Percentiles rank a stretch among this genome's conserved stretches.
These are phyloP conservation scores for Simalia tracyae DNA, from an alignment of 2,797 vertebrate genomes.

Conservation along the genomic window DNA sequence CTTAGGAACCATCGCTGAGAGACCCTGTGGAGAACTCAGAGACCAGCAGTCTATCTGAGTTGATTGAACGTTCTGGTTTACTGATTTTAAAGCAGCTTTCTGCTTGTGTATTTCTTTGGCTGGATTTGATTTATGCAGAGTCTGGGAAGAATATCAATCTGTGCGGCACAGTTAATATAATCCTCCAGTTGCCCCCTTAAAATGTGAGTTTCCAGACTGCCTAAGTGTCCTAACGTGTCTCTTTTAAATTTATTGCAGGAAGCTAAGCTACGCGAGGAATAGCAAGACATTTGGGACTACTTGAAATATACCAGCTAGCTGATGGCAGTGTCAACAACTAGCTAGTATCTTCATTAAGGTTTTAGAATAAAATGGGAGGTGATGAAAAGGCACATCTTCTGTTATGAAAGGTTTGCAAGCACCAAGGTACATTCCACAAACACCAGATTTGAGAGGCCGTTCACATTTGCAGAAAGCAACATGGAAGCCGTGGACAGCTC, in stretches of 20 bases:
- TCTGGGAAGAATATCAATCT: not conserved
- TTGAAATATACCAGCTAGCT: not conserved
- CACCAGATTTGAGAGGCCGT: not conserved
- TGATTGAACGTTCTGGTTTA: not conserved
- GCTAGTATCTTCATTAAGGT: conserved; percentile 3
- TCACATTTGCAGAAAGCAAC: not conserved
- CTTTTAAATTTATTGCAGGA: conserved; percentile 20
- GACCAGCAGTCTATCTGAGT: not conserved
- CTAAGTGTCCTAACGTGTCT: not conserved
- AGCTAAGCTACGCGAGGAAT: not conserved
- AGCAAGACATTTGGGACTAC: not conserved
- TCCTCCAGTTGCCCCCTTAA: not conserved
- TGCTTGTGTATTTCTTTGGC: not conserved
- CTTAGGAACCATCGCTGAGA: not conserved
- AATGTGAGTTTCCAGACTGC: not conserved
- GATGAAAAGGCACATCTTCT: not conserved
- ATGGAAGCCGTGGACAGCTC: not conserved
- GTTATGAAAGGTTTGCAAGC: not conserved
- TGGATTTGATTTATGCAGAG: not conserved
- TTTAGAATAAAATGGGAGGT: conserved; percentile 28
- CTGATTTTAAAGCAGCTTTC: not conserved
- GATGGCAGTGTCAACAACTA: not conserved
- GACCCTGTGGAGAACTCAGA: not conserved
- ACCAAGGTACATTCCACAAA: not conserved
- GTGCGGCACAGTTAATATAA: not conserved